Evolutionary conservation across 2,797 vertebrate species (phyloP).

Genomic region (Melanotaenia pygmaea): DNA sequence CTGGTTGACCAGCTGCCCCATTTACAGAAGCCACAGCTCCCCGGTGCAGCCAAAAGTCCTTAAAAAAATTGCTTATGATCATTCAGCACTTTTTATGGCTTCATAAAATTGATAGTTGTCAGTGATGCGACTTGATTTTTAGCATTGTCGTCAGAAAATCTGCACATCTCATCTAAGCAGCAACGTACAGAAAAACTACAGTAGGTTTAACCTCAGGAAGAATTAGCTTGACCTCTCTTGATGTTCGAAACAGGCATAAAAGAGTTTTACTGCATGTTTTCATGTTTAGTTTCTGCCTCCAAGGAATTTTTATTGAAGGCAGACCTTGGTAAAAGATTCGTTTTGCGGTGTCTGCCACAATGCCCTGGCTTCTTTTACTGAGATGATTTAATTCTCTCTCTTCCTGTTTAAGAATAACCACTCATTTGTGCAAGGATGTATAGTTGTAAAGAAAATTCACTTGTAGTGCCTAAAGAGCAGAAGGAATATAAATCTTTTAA

Average conservation of each 20-base stretch:
- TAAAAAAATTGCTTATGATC: slow-evolving; percentile 3
- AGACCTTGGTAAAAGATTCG: slow-evolving; percentile 6
- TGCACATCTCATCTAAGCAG: background rate
- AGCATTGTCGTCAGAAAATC: slow-evolving; percentile 31
- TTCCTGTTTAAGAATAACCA: slow-evolving; percentile 13
- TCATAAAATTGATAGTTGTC: slow-evolving; percentile 23
- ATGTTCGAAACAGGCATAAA: too few species aligned
- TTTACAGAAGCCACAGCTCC: too few species aligned
- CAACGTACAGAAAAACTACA: slow-evolving; percentile 1
- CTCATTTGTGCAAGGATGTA: background rate
- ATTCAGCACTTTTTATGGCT: slow-evolving; percentile 37
- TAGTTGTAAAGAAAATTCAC: background rate
- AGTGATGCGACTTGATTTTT: slow-evolving; percentile 23
- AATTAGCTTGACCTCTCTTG: background rate
- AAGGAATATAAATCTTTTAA: background rate
- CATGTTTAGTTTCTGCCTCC: slow-evolving; percentile 11
- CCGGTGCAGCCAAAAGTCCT: too few species aligned
- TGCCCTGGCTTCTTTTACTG: slow-evolving; percentile 15
- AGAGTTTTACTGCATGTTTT: slow-evolving; percentile 13
- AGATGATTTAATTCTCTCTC: slow-evolving; percentile 26
- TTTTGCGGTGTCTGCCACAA: slow-evolving; percentile 24
- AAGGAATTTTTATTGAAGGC: slow-evolving; percentile 39
- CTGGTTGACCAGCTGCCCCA: too few species aligned
- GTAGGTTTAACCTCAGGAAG: background rate
- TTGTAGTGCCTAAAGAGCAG: background rate